phyloP scores from a whole-genome alignment of 2,888 invertebrate species.

The Nycteola revayana region DNA sequence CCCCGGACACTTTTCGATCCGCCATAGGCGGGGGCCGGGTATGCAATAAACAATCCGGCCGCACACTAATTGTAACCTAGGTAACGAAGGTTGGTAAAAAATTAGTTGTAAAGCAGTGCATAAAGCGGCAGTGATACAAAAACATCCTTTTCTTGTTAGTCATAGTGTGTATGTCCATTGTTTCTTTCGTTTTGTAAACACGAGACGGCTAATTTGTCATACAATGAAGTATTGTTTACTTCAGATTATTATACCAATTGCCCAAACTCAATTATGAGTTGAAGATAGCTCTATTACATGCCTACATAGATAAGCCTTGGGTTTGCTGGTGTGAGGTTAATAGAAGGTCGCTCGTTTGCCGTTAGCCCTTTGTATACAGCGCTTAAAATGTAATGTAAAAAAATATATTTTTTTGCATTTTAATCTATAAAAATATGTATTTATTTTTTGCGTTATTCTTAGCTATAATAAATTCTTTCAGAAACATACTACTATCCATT shows the following conservation, averaged over 20 bases:
- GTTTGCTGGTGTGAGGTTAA: background rate
- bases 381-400: too few species aligned
- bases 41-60: too few species aligned
- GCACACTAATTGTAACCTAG: too few species aligned
- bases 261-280: constrained; percentile 28
- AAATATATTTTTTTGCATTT: too few species aligned
- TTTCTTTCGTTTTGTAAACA: constrained; percentile 63
- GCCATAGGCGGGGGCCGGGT: too few species aligned
- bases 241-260: constrained; percentile 35
- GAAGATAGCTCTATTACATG: constrained; percentile 3
- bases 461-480: too few species aligned
- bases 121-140: constrained; percentile 32
- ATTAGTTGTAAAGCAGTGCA: background rate
- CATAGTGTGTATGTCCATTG: constrained; percentile 42
- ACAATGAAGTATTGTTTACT: constrained; percentile 69
- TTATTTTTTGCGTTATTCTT: too few species aligned
- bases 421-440: too few species aligned
- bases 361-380: too few species aligned
- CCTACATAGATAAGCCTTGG: constrained; percentile 2
- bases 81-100: too few species aligned
- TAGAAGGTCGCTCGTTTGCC: background rate
- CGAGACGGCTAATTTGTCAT: constrained; percentile 49
- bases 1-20: too few species aligned
- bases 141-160: constrained; percentile 56
- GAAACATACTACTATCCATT: too few species aligned